These are phyloP conservation scores for Saxidomus purpurata DNA, from an alignment of 1,140 invertebrate genomes.

Conservation along the genomic window DNA sequence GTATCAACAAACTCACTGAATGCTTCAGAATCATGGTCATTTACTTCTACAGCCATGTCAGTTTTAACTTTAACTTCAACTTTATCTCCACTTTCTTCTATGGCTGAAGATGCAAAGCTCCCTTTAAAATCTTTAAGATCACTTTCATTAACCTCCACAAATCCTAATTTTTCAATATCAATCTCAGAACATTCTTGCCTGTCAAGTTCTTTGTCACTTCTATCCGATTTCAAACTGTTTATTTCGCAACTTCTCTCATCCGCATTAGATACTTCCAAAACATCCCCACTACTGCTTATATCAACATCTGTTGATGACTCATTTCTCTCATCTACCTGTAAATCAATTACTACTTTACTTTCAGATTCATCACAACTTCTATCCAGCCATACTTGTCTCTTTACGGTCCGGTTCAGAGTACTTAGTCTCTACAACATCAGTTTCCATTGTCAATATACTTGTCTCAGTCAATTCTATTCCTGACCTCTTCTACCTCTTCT, in stretches of 20 bases:
- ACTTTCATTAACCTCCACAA: background rate
- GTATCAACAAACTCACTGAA: constrained; percentile 20
- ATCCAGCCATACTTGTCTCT: background rate
- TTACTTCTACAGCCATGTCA: background rate
- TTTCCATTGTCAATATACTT: background rate
- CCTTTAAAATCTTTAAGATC: background rate
- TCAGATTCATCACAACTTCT: background rate
- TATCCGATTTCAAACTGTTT: background rate
- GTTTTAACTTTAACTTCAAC: background rate
- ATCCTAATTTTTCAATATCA: background rate
- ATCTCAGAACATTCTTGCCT: background rate
- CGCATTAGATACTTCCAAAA: background rate
- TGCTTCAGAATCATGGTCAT: background rate
- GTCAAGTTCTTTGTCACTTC: background rate
- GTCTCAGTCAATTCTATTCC: background rate
- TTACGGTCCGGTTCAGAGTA: background rate
- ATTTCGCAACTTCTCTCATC: background rate
- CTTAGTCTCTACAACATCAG: background rate
- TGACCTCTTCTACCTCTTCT: background rate
- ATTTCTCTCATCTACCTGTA: background rate
- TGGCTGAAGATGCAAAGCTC: background rate
- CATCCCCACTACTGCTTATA: background rate
- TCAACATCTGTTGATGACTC: background rate
- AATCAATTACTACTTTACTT: background rate
- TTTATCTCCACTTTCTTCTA: background rate